A percentile compares a stretch with the other conserved stretches of the same genome.
Evolutionary conservation across 2,888 invertebrate species (phyloP).

Genomic region (Drosophila greeni): DNA sequence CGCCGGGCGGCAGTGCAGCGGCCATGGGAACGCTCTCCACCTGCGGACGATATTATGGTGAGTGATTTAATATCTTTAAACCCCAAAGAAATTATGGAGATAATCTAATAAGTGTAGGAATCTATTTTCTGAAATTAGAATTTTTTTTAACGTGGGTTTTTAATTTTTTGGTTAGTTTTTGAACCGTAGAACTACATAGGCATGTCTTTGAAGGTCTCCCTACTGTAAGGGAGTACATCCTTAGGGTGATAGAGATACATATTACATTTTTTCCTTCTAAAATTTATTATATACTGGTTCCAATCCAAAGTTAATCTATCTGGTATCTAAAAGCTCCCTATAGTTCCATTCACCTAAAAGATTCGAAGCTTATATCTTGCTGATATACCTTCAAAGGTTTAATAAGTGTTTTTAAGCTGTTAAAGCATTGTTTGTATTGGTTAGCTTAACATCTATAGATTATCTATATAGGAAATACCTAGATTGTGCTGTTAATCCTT

Average conservation of each 20-base stretch:
- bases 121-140: neutral
- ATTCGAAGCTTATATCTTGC: neutral
- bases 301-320: neutral
- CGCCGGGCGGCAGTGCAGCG: conserved; percentile 34
- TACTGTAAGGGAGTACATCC: rapidly evolving
- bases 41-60: conserved; percentile 53
- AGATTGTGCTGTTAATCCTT: neutral
- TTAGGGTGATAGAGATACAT: neutral
- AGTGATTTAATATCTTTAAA: conserved; percentile 22
- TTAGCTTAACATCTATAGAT: neutral
- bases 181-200: neutral
- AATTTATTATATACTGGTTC: neutral
- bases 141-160: neutral
- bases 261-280: no score
- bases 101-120: no score
- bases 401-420: neutral
- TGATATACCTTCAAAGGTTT: neutral
- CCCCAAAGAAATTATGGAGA: no score
- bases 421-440: neutral
- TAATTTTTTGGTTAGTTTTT: neutral
- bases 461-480: neutral
- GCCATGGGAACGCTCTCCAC: conserved; percentile 30
- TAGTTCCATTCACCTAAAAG: neutral
- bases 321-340: neutral
- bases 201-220: neutral